Conservation (phyloP, 2,113 vertebrate species). For the Corvus cornix region DNA sequence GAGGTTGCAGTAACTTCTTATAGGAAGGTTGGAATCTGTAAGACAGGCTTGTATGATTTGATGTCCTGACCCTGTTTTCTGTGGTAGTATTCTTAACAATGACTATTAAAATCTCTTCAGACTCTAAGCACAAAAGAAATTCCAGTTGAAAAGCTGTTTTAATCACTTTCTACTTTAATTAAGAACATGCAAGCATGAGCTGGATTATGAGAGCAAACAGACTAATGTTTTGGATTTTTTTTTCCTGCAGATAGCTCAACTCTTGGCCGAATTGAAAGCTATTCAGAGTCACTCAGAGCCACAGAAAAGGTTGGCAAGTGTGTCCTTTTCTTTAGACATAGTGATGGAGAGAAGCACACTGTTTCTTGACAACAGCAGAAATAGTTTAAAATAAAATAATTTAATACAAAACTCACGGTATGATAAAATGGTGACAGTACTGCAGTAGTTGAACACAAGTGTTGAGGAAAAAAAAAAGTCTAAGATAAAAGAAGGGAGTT, state of each 20-base stretch:
- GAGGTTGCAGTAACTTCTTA: not conserved
- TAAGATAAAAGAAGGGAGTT: not conserved
- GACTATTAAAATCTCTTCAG: not conserved
- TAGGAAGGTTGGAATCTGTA: not conserved
- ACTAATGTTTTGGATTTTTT: not conserved
- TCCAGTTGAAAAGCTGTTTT: not conserved
- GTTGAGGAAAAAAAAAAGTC: not conserved
- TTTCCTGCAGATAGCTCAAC: conserved; percentile 79
- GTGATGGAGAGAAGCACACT: not conserved
- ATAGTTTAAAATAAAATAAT: not conserved
- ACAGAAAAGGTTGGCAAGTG: conserved; percentile 84
- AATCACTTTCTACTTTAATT: not conserved
- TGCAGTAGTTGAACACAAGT: not conserved
- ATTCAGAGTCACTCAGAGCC: conserved; percentile 69
- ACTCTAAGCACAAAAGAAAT: not conserved
- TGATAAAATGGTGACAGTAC: not conserved
- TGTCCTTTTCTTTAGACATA: not conserved
- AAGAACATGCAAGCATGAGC: not conserved
- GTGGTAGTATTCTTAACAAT: not conserved
- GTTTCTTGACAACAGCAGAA: not conserved
- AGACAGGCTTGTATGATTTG: not conserved
- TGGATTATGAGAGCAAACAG: not conserved
- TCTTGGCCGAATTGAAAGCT: conserved; percentile 80
- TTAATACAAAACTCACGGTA: not conserved
- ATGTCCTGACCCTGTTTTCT: not conserved